Base-by-base conservation (phyloP, 2,888 invertebrate genomes). In the Amblyjoppa fuscipennis region DNA sequence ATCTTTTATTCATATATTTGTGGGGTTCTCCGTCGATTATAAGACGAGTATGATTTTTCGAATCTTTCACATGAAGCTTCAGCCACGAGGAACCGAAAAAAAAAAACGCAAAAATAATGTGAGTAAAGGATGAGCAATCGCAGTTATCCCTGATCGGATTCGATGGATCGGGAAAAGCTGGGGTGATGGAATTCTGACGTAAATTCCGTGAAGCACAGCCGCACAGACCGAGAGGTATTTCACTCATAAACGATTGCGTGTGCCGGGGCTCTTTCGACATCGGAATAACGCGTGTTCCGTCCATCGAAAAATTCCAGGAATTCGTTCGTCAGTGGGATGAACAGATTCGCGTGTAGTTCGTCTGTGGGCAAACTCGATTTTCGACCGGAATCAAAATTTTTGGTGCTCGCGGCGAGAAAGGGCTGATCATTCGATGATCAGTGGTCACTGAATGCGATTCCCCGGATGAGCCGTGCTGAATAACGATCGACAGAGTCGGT, bases 151-250 rank as follows among this genome's bases (percentile, higher is more conserved):
- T 25, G 68, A 25, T 16, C n/a, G n/a, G 34, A 45, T 6, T n/a
- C 45, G 13, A 9, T 13, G 71, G 51, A 13, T 20, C 16, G 70
- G 45, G n/a, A 49, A 45, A 38, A 28, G 25, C 38, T 38, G n/a
- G 11, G 74, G 38, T 53, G 70, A 73, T 73, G 78, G 69, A 80
- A 75, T 83, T 79, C 61, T 64, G 41, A 56, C 70, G 45, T 53
- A 25, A 56, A 84, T 80, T 84, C 69, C 53, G 64, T 16, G 79
- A 51, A 61, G 53, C 53, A 53, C 25, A 41, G 56, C 66, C 64
- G 64, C 77, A 66, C 69, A 75, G 68, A 74, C 74, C 56, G 49
- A 70, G 70, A 75, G 79, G 75, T 71, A 80, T 74, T 79, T 64
- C 69, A 79, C 61, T 79, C 83, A 64, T 73, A 69, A 79, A 79